These are phyloP conservation scores for Hippocampus kuda DNA, from an alignment of 2,797 vertebrate species.

Conservation along the genomic window DNA sequence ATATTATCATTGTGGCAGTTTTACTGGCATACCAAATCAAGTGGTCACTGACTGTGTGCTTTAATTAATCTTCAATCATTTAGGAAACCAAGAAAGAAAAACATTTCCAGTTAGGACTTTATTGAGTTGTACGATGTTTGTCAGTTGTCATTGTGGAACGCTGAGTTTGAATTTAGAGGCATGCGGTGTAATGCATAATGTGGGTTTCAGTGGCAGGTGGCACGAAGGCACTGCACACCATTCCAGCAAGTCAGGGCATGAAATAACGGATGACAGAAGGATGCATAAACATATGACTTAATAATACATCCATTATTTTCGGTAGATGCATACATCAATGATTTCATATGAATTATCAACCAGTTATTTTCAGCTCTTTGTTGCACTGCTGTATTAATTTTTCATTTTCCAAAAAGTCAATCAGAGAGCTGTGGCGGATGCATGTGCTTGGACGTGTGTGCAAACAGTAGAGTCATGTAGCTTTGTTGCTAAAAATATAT, in stretches of 20 bases:
- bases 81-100: neutral
- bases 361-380: neutral
- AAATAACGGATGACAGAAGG: neutral
- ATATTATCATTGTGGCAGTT: neutral
- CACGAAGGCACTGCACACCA: neutral
- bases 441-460: neutral
- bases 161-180: neutral
- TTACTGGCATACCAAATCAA: neutral
- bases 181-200: neutral
- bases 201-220: neutral
- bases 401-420: neutral
- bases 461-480: slow-evolving; percentile 27
- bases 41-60: neutral
- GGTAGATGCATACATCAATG: neutral
- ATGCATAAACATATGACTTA: neutral
- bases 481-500: slow-evolving; percentile 64
- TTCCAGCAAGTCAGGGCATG: neutral
- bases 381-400: neutral
- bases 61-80: neutral
- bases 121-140: neutral
- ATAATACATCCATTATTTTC: neutral
- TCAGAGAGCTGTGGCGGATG: neutral
- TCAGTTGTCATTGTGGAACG: neutral
- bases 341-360: neutral
- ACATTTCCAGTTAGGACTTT: slow-evolving; percentile 1